Evolutionary conservation across 2,888 invertebrate genomes (phyloP).

Genomic region (Brachyptera risi): DNA sequence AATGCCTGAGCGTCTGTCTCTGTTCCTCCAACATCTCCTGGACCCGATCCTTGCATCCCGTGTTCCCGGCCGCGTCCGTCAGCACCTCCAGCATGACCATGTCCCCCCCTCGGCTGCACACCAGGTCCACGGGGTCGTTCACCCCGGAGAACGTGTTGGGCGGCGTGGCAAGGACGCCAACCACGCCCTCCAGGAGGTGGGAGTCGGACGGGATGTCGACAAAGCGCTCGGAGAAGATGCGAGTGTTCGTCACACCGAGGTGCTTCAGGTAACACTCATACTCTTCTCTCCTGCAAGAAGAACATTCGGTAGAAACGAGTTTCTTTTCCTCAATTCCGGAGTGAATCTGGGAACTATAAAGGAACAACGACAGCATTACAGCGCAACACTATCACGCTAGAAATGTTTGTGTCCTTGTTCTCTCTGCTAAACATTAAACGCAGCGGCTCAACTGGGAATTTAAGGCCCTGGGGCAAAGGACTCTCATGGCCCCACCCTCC

Average conservation of each 20-base stretch:
- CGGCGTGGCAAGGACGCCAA: slow-evolving; percentile 67
- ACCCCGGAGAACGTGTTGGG: slow-evolving; percentile 79
- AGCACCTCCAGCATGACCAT: slow-evolving; percentile 66
- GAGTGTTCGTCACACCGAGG: slow-evolving; percentile 56
- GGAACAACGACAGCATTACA: too few species aligned
- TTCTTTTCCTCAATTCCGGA: too few species aligned
- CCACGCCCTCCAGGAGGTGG: slow-evolving; percentile 37
- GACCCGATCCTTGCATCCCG: slow-evolving; percentile 16
- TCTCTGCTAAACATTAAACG: too few species aligned
- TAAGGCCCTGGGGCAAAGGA: too few species aligned
- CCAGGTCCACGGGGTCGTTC: slow-evolving; percentile 58
- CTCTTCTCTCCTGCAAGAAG: slow-evolving; percentile 54
- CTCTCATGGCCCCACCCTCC: too few species aligned
- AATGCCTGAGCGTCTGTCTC: slow-evolving; percentile 64
- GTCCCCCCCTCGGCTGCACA: slow-evolving; percentile 69
- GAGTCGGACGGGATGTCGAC: slow-evolving; percentile 31
- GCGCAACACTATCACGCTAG: too few species aligned
- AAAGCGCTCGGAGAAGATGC: slow-evolving; percentile 36
- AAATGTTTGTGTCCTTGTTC: too few species aligned
- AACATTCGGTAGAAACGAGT: too few species aligned
- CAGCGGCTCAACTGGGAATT: too few species aligned
- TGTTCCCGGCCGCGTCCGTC: slow-evolving; percentile 37
- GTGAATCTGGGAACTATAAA: too few species aligned
- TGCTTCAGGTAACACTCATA: slow-evolving; percentile 65
- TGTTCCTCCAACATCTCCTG: slow-evolving; percentile 69